Conservation (phyloP, 2,888 invertebrate genomes). For the Lamellibrachia columna region DNA sequence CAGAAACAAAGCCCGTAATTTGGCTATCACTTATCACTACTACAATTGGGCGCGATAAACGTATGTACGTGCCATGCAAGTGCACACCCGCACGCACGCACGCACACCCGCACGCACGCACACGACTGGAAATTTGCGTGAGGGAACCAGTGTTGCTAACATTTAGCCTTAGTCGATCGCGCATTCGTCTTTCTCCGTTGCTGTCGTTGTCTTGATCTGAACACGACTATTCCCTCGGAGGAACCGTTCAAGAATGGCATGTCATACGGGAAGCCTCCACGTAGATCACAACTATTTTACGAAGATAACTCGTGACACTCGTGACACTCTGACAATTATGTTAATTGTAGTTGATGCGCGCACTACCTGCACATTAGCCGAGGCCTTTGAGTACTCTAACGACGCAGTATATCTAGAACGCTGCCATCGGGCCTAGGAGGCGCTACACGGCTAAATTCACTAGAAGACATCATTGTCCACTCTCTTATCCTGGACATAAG, state of each 20-base stretch:
- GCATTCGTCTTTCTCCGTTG: not conserved
- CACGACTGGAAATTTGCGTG: not conserved
- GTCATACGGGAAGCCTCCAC: not conserved
- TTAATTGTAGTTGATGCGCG: not conserved
- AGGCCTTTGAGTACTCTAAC: not conserved
- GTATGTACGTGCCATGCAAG: not conserved
- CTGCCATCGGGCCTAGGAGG: not conserved
- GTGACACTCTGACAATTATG: not conserved
- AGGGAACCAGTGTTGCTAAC: not conserved
- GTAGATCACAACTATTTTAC: not conserved
- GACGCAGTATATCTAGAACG: not conserved
- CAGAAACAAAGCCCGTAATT: not conserved
- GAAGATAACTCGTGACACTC: not conserved
- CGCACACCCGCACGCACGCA: not conserved
- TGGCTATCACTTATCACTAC: not conserved
- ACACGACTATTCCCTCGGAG: not conserved
- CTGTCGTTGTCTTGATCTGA: not conserved
- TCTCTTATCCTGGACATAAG: too few species aligned
- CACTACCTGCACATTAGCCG: not conserved
- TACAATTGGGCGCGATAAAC: not conserved
- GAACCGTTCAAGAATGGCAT: not conserved
- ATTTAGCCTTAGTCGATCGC: not conserved
- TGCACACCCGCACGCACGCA: not conserved
- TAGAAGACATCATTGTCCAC: not conserved
- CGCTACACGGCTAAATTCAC: not conserved